These are phyloP conservation scores for Cerceris rybyensis DNA, from an alignment of 2,888 invertebrate genomes.

Conservation along the genomic window DNA sequence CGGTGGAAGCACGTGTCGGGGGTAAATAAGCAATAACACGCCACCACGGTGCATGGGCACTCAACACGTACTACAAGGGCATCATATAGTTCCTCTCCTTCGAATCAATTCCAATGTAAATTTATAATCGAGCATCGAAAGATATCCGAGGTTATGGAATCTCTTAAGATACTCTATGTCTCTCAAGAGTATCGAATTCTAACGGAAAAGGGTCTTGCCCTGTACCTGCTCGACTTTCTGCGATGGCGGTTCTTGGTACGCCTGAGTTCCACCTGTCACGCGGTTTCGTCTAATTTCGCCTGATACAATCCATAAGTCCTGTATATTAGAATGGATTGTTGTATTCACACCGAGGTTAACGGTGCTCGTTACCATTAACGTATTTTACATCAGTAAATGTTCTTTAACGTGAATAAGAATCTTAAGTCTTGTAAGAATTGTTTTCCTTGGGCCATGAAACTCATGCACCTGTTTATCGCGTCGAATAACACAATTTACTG, in stretches of 20 bases:
- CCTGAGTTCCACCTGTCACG: constrained; percentile 66
- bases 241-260: constrained; percentile 37
- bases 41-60: constrained; percentile 69
- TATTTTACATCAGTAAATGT: constrained; percentile 23
- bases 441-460: constrained; percentile 27
- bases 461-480: constrained; percentile 65
- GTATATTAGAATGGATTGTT: constrained; percentile 30
- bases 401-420: constrained; percentile 3
- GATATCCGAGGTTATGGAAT: constrained; percentile 50
- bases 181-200: neutral
- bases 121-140: constrained; percentile 13
- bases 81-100: constrained; percentile 41
- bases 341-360: constrained; percentile 27
- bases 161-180: neutral
- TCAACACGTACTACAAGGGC: constrained; percentile 57
- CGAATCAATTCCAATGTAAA: neutral
- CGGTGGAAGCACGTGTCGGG: constrained; percentile 65
- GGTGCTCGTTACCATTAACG: constrained; percentile 43
- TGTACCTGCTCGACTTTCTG: constrained; percentile 10
- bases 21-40: constrained; percentile 69
- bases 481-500: constrained; percentile 68
- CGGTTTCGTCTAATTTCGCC: constrained; percentile 63
- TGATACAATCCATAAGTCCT: constrained; percentile 40
- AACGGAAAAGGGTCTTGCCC: constrained; percentile 16
- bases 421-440: constrained; percentile 14